Evolutionary conservation across 1,140 invertebrate genomes (phyloP), one percentile per base, ranked within the genome.

Genomic region (Homarus americanus): DNA sequence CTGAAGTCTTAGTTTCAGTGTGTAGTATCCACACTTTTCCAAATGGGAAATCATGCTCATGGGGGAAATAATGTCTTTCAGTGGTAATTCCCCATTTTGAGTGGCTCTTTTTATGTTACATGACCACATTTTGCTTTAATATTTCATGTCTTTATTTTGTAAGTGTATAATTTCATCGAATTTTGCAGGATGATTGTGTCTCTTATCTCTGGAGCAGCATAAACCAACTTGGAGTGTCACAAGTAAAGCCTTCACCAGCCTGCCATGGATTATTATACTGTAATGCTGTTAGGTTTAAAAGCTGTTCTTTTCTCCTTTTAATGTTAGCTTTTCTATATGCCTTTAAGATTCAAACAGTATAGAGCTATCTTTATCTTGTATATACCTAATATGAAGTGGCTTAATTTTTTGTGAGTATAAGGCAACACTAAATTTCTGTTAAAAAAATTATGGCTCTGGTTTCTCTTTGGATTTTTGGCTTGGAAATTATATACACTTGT

Each of bases 181-280:
- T 49, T 36, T 15, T 38, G 34, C 72, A 86, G 83, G 40, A 86
- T 86, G 83, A 86, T 86, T 34, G 83, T 86, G 41, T 86, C 83
- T n/a, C 83, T 86, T n/a, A 86, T 86, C 69, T 86, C 83, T 1
- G 83, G 38, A 36, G 83, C 83, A 32, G n/a, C 76, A 86, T 38
- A 73, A 44, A 17, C 15, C 17, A 2, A 38, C 17, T 28, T 15
- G 53, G 20, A 15, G 12, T 20, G 41, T 49, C 12, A 69, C 32
- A 69, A 69, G 24, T 28, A 69, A 32, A 28, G 63, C 63, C 63
- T 69, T 69, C 63, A 69, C 28, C 63, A 24, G 63, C 63, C 63
- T 69, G 63, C 28, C 5, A 32, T 69, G n/a, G 72, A 12, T 36
- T n/a, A 36, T 15, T 34, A 75, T 75, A 24, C 38, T 75, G 72